Evolutionary conservation across 2,888 invertebrate genomes (phyloP), one percentile per base, ranked within the genome.

Genomic region (Hedya salicella): DNA sequence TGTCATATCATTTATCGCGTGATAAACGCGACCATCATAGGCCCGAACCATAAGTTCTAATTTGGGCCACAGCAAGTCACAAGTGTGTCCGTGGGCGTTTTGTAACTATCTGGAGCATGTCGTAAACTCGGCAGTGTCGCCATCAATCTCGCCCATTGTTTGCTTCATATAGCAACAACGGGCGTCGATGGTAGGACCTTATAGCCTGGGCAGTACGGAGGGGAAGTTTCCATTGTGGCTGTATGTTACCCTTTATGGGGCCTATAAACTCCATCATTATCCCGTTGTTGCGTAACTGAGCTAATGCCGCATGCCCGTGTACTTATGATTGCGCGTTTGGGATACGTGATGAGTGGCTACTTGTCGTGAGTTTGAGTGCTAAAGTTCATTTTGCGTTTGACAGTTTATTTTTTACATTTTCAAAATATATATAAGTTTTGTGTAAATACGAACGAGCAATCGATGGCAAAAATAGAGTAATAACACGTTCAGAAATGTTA

Each of bases 221-320:
- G n/a, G 2, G 6, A 13, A n/a, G 21, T 25, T 46, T 36, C 14
- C 30, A 9, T 36, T 49, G 14, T 49, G 11, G 49, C 36, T 49
- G 44, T 49, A 39, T 16, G 16, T 21, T 39, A 39, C 59, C 36
- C 46, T 48, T 46, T 60, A 49, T 60, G 14, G 36, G 16, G 6
- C 48, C 59, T 36, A 60, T 49, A 60, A 60, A 60, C 46, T 25
- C 39, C 39, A 60, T 60, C 49, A 49, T 60, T 60, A 49, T 60
- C 59, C 48, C 39, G 39, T 21, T 32, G 59, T 39, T 48, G 32
- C 48, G 48, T 39, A 60, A 60, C 59, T 6, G 30, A 49, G 39
- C 21, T 17, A 39, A 39, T 39, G 48, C 11, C 39, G 49, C 30
- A 1, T 36, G 36, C 9, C 3, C 36, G 36, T 36, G 36, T 36